A percentile compares a stretch with the other conserved stretches of the same genome.
Evolutionary conservation across 2,113 vertebrate species (phyloP).

Genomic region (Podocnemis expansa): DNA sequence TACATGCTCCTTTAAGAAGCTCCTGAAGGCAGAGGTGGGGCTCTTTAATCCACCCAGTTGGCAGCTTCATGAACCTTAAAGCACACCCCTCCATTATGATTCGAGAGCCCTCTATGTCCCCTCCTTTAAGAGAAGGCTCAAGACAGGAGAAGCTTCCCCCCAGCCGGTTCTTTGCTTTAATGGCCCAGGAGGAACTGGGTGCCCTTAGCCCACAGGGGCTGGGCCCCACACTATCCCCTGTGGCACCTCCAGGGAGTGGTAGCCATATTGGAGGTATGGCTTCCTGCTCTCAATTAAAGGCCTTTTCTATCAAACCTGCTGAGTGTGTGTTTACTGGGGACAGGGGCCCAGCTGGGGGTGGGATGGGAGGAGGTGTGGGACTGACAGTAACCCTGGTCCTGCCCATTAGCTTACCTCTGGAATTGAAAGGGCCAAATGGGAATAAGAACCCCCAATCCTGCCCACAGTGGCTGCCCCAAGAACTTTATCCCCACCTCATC

Average conservation of each 20-base stretch:
- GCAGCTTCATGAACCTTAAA: not conserved
- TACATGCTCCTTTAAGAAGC: constrained; percentile 16
- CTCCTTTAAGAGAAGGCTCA: constrained; percentile 33
- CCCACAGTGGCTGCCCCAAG: not conserved
- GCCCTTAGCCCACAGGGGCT: too few species aligned
- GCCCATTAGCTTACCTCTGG: too few species aligned
- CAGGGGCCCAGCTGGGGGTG: not conserved
- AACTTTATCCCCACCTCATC: not conserved
- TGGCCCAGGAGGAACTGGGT: not conserved
- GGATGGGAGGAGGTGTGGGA: not conserved
- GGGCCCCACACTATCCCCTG: too few species aligned
- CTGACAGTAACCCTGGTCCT: not conserved
- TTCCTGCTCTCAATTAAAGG: constrained; percentile 11
- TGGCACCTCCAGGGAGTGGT: not conserved
- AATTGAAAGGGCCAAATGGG: too few species aligned
- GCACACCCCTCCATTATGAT: not conserved
- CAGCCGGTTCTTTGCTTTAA: not conserved
- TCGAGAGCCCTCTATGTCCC: too few species aligned
- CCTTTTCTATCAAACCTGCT: not conserved
- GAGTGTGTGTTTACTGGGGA: not conserved
- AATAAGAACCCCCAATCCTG: too few species aligned
- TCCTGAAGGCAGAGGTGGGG: constrained; percentile 27
- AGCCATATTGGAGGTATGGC: not conserved
- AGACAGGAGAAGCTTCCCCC: not conserved
- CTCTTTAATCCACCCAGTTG: not conserved